These are phyloP conservation scores for Drosophila mimetica DNA, from an alignment of 2,888 invertebrate genomes.

Conservation along the genomic window DNA sequence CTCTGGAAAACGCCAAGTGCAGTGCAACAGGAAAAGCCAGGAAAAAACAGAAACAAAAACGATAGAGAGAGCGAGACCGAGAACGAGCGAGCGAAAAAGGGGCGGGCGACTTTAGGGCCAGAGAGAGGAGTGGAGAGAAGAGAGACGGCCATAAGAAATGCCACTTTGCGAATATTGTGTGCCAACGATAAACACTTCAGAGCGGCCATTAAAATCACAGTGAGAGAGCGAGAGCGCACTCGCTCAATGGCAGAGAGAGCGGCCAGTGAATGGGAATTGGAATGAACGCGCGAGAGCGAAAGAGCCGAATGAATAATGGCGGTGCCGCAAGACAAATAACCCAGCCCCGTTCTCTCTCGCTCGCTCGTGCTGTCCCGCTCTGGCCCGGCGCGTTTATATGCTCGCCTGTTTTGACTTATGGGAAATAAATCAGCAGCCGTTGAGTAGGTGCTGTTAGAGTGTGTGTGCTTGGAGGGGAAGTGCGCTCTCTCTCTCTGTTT, in stretches of 20 bases:
- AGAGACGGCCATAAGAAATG: constrained; percentile 79
- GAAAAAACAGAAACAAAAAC: constrained; percentile 46
- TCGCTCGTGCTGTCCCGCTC: constrained; percentile 51
- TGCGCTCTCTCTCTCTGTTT: constrained; percentile 12
- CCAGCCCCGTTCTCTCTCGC: constrained; percentile 82
- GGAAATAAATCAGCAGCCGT: constrained; percentile 69
- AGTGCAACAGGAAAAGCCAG: constrained; percentile 63
- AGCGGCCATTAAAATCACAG: constrained; percentile 84
- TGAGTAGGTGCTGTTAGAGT: constrained; percentile 24
- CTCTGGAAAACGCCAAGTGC: constrained; percentile 63
- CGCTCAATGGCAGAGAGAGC: constrained; percentile 30
- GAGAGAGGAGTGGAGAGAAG: constrained; percentile 11
- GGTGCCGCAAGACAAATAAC: constrained; percentile 84
- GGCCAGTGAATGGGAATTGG: constrained; percentile 25
- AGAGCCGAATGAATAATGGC: constrained; percentile 83
- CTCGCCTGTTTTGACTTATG: constrained; percentile 78
- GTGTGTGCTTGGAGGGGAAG: constrained; percentile 65
- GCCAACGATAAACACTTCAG: constrained; percentile 84
- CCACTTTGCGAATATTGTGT: constrained; percentile 82
- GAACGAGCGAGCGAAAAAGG: constrained; percentile 39
- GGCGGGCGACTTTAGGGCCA: constrained; percentile 43
- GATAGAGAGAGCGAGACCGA: constrained; percentile 45
- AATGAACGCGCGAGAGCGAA: constrained; percentile 64
- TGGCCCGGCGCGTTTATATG: constrained; percentile 54
- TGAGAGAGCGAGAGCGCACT: constrained; percentile 49